Evolutionary conservation across 2,888 invertebrate species (phyloP).

Genomic region (Carpatolechia fugitivella): DNA sequence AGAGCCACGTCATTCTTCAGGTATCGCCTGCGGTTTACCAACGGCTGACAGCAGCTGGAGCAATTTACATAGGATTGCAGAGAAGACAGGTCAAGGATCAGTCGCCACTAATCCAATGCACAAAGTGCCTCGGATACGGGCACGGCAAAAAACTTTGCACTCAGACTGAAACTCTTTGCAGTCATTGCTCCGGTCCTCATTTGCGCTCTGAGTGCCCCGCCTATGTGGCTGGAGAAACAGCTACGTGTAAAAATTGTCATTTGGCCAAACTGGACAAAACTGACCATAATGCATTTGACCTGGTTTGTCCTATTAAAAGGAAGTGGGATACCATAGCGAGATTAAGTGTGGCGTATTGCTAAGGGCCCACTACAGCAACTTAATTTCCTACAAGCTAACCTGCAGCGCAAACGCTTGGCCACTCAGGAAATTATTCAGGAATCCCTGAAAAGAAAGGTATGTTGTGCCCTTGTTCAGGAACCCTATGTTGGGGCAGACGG

Average conservation of each 20-base stretch:
- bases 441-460: conserved; percentile 2
- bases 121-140: conserved; percentile 18
- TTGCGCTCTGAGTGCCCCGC: background rate
- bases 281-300: no score
- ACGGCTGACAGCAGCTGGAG: conserved; percentile 3
- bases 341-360: no score
- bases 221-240: background rate
- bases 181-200: conserved; percentile 11
- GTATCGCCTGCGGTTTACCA: conserved; percentile 10
- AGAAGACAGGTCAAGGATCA: conserved; percentile 12
- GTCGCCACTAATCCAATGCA: conserved; percentile 19
- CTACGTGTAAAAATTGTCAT: background rate
- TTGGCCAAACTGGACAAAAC: background rate
- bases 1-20: conserved; percentile 2
- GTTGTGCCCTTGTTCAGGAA: conserved; percentile 20
- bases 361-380: background rate
- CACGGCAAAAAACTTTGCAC: conserved; percentile 11
- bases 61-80: conserved; percentile 16
- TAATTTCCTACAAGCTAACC: conserved; percentile 18
- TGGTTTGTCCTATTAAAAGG: no score
- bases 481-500: conserved; percentile 11
- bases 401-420: conserved; percentile 15
- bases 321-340: no score
- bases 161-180: conserved; percentile 8
- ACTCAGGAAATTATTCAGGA: conserved; percentile 18